A percentile compares a stretch with the other conserved stretches of the same genome.
Conservation (phyloP, 1,140 invertebrate genomes). For the Tribolium madens region DNA sequence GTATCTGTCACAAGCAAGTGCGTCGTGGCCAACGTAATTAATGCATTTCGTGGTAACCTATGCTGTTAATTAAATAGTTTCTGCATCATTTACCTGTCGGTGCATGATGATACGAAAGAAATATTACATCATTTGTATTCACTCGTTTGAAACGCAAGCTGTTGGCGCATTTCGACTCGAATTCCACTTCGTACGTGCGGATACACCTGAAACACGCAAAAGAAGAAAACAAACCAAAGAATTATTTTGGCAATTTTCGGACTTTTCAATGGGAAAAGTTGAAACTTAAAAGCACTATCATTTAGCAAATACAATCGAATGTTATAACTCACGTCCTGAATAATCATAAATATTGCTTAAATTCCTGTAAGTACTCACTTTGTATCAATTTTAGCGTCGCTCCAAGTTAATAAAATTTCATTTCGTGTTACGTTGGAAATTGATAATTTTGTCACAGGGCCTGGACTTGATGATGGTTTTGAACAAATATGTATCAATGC, state of each 20-base stretch:
- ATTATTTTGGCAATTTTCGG: background rate
- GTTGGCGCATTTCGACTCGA: conserved; percentile 38
- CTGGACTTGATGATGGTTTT: conserved; percentile 44
- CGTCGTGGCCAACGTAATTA: conserved; percentile 47
- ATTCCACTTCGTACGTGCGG: conserved; percentile 59
- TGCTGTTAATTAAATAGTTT: conserved; percentile 30
- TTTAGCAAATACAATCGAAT: background rate
- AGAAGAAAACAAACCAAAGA: background rate
- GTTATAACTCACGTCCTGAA: background rate
- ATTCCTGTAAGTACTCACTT: conserved; percentile 50
- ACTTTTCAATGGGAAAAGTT: background rate
- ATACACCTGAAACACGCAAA: conserved; percentile 56
- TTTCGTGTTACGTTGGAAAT: conserved; percentile 57
- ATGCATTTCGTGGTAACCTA: conserved; percentile 38
- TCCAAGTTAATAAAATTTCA: conserved; percentile 60
- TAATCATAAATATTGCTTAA: conserved; percentile 5
- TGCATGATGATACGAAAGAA: conserved; percentile 58
- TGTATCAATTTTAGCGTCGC: conserved; percentile 49
- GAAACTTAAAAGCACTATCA: background rate
- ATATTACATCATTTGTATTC: conserved; percentile 55
- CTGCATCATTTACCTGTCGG: conserved; percentile 50
- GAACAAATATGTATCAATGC: conserved; percentile 57
- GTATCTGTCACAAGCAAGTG: conserved; percentile 49
- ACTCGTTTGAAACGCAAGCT: conserved; percentile 49
- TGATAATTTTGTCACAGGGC: conserved; percentile 50